These are phyloP conservation scores for Macheiramphus alcinus DNA, from an alignment of 2,113 vertebrate species.

Conservation along the genomic window DNA sequence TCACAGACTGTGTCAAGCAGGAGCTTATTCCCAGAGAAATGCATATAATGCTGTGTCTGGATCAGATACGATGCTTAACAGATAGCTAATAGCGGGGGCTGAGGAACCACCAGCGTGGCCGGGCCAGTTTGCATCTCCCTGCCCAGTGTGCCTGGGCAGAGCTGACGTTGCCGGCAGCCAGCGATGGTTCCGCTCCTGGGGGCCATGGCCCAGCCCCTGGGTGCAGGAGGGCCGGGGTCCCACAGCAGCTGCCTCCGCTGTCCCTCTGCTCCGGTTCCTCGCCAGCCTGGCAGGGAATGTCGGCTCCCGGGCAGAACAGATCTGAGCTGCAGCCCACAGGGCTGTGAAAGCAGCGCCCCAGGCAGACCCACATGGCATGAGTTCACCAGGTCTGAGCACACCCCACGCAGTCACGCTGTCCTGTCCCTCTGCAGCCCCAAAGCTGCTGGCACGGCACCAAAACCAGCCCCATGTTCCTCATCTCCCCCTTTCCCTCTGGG, in stretches of 20 bases:
- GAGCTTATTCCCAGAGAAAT: constrained; percentile 71
- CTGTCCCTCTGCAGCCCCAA: no score
- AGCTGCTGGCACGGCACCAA: no score
- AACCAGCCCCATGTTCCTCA: no score
- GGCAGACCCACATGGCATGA: no score
- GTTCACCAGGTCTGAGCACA: no score
- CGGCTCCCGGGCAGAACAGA: background rate
- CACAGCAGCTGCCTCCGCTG: fast-evolving
- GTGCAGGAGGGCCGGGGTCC: background rate
- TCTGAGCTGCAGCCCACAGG: no score
- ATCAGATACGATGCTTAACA: constrained; percentile 36
- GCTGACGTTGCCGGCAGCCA: fast-evolving
- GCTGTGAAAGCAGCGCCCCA: no score
- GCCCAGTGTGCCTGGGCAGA: background rate
- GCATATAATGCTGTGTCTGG: constrained; percentile 59
- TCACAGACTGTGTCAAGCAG: constrained; percentile 65
- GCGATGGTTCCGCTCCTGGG: background rate
- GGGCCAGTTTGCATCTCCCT: background rate
- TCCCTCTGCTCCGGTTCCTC: background rate
- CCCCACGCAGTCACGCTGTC: no score
- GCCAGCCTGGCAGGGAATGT: background rate
- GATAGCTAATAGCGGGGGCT: background rate
- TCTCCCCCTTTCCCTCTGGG: no score
- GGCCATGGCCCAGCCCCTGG: fast-evolving
- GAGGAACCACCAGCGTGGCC: background rate